Percentiles rank a stretch among this genome's conserved stretches.
phyloP scores from a whole-genome alignment of 2,797 vertebrate species.

The Pterois miles region DNA sequence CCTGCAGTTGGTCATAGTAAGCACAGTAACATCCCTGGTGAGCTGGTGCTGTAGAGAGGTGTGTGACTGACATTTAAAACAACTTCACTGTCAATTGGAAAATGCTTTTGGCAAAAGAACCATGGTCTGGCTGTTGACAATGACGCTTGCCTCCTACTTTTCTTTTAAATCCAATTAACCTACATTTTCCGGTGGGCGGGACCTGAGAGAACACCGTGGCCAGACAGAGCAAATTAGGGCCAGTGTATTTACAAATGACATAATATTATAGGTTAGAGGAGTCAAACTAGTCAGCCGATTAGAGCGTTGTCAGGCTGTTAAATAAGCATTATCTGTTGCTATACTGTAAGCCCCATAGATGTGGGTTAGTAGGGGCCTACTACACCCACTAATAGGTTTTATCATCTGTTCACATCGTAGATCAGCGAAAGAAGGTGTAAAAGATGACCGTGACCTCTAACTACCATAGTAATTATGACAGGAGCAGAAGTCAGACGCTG shows the following conservation, averaged over 20 bases:
- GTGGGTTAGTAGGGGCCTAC: too few relatives aligned
- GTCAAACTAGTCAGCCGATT: neutral
- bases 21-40: slow-evolving; percentile 9
- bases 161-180: neutral
- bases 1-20: slow-evolving; percentile 22
- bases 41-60: neutral
- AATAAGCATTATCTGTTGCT: too few relatives aligned
- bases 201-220: neutral
- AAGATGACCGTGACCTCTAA: too few relatives aligned
- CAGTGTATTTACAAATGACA: neutral
- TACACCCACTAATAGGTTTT: too few relatives aligned
- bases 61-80: neutral
- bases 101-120: neutral
- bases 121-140: neutral
- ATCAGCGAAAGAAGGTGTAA: too few relatives aligned
- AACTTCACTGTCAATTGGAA: neutral
- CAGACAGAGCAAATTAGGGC: neutral
- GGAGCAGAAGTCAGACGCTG: too few relatives aligned
- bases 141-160: neutral
- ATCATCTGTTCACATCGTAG: too few relatives aligned
- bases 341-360: too few relatives aligned
- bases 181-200: neutral
- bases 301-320: too few relatives aligned
- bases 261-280: neutral
- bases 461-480: too few relatives aligned